Evolutionary conservation across 2,888 invertebrate species (phyloP), one percentile per base, ranked within the genome.

Genomic region (Plutella xylostella): DNA sequence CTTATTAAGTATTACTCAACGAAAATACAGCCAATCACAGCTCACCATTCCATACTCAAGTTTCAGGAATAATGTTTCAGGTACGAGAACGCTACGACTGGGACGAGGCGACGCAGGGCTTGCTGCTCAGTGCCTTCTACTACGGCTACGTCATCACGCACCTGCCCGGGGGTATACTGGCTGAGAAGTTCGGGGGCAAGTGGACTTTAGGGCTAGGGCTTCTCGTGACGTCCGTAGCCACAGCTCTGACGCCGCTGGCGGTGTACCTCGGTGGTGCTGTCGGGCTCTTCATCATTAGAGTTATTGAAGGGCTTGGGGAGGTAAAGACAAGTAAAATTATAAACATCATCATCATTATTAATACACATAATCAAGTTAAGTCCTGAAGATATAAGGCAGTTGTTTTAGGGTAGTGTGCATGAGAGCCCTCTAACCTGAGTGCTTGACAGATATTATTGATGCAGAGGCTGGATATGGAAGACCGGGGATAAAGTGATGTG

Each of bases 61-160:
- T n/a, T n/a, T n/a, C n/a, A n/a, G n/a, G n/a, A n/a, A n/a, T n/a
- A n/a, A n/a, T n/a, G n/a, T n/a, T 56, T 40, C 53, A 79, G 79
- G 61, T 58, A 44, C 63, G 70, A 22, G 71, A 75, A 0, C 71
- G 70, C 3, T 90, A 88, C 57, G 86, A 89, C 9, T 93, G 92
- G 92, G 84, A 86, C 30, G 88, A 90, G 61, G 72, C 85, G 4
- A 85, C 88, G 1, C 90, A 92, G 79, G 93, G 93, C 0, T 68
- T 92, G 30, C 89, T 94, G 4, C 74, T 94, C 0, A 90, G 92
- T 34, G 89, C 92, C 0, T 94, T 94, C 66, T 94, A 92, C 71
- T 93, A 92, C 78, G 94, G 94, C 0, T 94, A 94, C 65, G 88
- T 93, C 1, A 48, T 92, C 0, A 93, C 93, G 0, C 94, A 94